Conservation (phyloP, 2,113 vertebrate species). For the Telmatochromis brachygnathus region DNA sequence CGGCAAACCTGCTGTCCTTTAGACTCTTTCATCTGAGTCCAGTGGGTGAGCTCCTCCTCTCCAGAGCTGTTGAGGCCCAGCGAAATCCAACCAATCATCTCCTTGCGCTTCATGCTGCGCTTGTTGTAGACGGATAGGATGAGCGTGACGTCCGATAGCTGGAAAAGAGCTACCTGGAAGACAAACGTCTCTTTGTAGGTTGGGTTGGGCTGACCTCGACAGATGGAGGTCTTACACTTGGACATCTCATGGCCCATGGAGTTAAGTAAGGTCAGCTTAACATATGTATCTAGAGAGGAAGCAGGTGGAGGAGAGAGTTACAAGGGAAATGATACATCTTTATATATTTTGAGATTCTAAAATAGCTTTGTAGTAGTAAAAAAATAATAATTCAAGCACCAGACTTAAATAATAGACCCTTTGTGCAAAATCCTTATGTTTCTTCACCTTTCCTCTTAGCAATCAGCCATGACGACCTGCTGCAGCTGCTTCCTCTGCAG, state of each 20-base stretch:
- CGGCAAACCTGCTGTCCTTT: slow-evolving; percentile 95
- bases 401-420: not conserved
- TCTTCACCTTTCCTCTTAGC: not conserved
- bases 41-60: slow-evolving; percentile 93
- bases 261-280: slow-evolving; percentile 94
- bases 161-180: slow-evolving; percentile 96
- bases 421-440: slow-evolving; percentile 43
- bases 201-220: slow-evolving; percentile 92
- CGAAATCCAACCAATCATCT: slow-evolving; percentile 98
- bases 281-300: slow-evolving; percentile 82
- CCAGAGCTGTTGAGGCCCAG: slow-evolving; percentile 97
- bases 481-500: not conserved
- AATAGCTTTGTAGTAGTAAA: not conserved
- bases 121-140: slow-evolving; percentile 97
- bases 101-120: slow-evolving; percentile 97
- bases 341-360: not conserved
- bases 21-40: slow-evolving; percentile 97
- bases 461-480: not conserved
- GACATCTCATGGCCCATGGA: slow-evolving; percentile 99
- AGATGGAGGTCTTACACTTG: slow-evolving; percentile 95
- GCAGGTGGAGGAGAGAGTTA: not conserved
- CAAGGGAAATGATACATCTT: not conserved
- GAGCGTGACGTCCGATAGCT: slow-evolving; percentile 95
- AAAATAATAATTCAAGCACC: rapidly evolving
- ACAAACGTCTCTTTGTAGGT: slow-evolving; percentile 97